phyloP scores from a whole-genome alignment of 2,797 vertebrate genomes.

The Enteromius paludinosus region DNA sequence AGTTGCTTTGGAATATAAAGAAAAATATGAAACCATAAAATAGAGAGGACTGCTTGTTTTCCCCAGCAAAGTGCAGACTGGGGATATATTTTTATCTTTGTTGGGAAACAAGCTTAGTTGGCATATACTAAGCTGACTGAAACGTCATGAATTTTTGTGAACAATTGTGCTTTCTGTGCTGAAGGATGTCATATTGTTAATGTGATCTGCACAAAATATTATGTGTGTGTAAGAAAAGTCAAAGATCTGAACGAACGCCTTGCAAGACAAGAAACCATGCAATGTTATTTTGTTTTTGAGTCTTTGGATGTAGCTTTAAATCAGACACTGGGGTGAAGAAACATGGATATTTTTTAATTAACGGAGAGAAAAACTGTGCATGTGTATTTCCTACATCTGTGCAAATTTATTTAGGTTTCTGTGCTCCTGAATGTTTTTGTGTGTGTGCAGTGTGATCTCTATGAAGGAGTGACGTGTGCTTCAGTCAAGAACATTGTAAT shows the following conservation, averaged over 20 bases:
- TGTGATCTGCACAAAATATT: neutral
- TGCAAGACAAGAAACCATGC: neutral
- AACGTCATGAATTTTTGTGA: neutral
- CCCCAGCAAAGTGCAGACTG: neutral
- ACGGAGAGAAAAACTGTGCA: neutral
- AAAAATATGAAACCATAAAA: neutral
- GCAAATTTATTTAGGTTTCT: neutral
- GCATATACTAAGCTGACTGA: neutral
- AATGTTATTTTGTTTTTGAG: neutral
- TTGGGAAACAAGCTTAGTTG: neutral
- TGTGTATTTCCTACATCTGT: neutral
- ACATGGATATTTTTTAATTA: neutral
- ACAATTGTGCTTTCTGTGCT: neutral
- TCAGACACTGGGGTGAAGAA: neutral
- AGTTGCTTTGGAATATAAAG: neutral
- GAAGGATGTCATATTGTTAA: neutral
- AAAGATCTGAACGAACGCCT: neutral
- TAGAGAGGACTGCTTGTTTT: neutral
- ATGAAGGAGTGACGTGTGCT: neutral
- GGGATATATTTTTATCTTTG: neutral
- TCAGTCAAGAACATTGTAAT: neutral
- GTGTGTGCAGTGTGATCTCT: neutral
- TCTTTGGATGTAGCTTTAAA: neutral
- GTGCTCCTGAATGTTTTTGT: neutral
- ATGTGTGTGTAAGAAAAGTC: neutral